Percentiles rank a stretch among this genome's conserved stretches.
Conservation (phyloP, 2,113 vertebrate genomes). For the Tragelaphus scriptus region DNA sequence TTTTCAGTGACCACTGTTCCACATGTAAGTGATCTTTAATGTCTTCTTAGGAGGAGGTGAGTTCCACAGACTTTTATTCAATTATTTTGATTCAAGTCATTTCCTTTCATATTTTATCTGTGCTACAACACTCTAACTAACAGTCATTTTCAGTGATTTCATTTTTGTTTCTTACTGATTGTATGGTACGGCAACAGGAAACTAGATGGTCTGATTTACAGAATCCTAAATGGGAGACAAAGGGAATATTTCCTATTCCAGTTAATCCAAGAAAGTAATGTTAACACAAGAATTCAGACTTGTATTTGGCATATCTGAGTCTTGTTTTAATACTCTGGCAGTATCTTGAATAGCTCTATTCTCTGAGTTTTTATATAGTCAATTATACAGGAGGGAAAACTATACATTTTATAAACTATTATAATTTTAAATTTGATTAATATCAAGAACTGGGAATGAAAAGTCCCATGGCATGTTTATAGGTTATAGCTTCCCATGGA, state of each 20-base stretch:
- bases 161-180: not conserved
- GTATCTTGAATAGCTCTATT: not conserved
- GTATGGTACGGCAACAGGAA: not conserved
- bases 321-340: not conserved
- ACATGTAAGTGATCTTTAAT: not conserved
- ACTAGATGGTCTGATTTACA: not conserved
- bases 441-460: not conserved
- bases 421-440: conserved; percentile 34
- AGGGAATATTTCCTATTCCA: not conserved
- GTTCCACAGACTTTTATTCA: not conserved
- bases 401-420: conserved; percentile 18
- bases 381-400: not conserved
- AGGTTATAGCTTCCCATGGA: not conserved
- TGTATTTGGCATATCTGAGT: not conserved
- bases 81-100: not conserved
- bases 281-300: not conserved
- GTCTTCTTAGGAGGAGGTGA: not conserved
- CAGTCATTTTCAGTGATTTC: not conserved
- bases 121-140: not conserved
- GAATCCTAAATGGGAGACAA: not conserved
- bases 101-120: not conserved
- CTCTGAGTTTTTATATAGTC: not conserved
- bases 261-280: not conserved
- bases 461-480: not conserved
- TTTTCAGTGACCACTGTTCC: not conserved